A percentile compares a stretch with the other conserved stretches of the same genome.
These are phyloP conservation scores for Hypsopygia costalis DNA, from an alignment of 2,888 invertebrate genomes.

Conservation along the genomic window DNA sequence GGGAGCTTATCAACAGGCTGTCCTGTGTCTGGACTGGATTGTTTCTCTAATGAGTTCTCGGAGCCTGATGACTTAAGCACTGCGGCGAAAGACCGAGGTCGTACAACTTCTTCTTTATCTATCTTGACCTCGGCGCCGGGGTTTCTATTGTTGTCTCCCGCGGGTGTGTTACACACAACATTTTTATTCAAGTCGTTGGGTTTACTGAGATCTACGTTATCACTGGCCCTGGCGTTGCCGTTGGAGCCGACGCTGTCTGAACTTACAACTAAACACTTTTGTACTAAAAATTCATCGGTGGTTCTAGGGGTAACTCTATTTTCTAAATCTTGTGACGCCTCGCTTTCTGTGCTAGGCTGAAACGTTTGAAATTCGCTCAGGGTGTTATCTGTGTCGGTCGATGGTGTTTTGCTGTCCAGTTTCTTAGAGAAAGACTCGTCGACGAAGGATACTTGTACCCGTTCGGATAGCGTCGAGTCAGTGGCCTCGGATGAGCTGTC, in stretches of 20 bases:
- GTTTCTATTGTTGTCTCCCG: slow-evolving; percentile 27
- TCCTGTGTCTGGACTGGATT: slow-evolving; percentile 57
- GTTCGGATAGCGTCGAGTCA: slow-evolving; percentile 68
- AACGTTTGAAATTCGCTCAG: slow-evolving; percentile 68
- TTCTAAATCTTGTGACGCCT: slow-evolving; percentile 11
- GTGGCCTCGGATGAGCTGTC: slow-evolving; percentile 64
- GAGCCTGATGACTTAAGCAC: slow-evolving; percentile 67
- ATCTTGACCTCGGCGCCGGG: background rate
- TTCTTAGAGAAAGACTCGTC: slow-evolving; percentile 71
- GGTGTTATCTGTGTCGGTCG: slow-evolving; percentile 65
- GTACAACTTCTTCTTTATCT: slow-evolving; percentile 38
- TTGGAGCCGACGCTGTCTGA: slow-evolving; percentile 38
- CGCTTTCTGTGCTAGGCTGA: slow-evolving; percentile 36
- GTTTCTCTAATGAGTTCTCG: slow-evolving; percentile 64
- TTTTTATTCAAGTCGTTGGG: slow-evolving; percentile 62
- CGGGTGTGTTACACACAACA: slow-evolving; percentile 20
- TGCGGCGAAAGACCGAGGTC: slow-evolving; percentile 66
- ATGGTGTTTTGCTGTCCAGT: slow-evolving; percentile 69
- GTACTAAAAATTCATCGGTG: slow-evolving; percentile 75
- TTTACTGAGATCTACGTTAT: slow-evolving; percentile 64
- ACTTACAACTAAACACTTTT: slow-evolving; percentile 72
- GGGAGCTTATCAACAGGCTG: slow-evolving; percentile 74
- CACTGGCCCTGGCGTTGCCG: slow-evolving; percentile 42
- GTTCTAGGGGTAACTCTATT: slow-evolving; percentile 60
- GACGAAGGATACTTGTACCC: slow-evolving; percentile 68